phyloP scores from a whole-genome alignment of 2,888 invertebrate species.

The Diogma glabrata region DNA sequence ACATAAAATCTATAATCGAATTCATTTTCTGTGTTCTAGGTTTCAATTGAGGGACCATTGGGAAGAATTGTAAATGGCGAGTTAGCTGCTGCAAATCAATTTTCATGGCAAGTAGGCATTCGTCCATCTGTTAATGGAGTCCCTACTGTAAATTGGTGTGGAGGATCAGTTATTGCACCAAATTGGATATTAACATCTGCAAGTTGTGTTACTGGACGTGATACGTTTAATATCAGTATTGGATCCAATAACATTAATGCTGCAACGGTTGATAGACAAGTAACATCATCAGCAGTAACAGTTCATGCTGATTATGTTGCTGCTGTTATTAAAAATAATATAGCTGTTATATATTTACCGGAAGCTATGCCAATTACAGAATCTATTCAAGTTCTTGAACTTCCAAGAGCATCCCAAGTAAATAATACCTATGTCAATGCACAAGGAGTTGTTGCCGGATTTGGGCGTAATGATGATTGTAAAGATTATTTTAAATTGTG shows the following conservation, averaged over 20 bases:
- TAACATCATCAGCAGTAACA: background rate
- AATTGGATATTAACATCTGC: conserved; percentile 5
- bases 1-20: too few species aligned
- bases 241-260: background rate
- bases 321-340: background rate
- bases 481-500: too few species aligned
- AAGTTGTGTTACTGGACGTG: background rate
- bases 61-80: background rate
- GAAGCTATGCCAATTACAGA: background rate
- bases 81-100: conserved; percentile 1
- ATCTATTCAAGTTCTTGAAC: background rate
- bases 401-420: background rate
- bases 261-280: background rate
- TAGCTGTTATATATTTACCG: conserved; percentile 1
- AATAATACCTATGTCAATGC: background rate
- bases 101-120: conserved; percentile 8
- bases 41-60: too few species aligned
- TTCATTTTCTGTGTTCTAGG: too few species aligned
- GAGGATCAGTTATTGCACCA: background rate
- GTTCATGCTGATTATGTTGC: background rate
- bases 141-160: background rate
- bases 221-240: background rate
- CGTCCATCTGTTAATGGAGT: too few species aligned
- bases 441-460: background rate
- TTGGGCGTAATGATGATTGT: conserved; percentile 1